These are phyloP conservation scores for Callipepla squamata DNA, from an alignment of 2,113 vertebrate genomes.

Conservation along the genomic window DNA sequence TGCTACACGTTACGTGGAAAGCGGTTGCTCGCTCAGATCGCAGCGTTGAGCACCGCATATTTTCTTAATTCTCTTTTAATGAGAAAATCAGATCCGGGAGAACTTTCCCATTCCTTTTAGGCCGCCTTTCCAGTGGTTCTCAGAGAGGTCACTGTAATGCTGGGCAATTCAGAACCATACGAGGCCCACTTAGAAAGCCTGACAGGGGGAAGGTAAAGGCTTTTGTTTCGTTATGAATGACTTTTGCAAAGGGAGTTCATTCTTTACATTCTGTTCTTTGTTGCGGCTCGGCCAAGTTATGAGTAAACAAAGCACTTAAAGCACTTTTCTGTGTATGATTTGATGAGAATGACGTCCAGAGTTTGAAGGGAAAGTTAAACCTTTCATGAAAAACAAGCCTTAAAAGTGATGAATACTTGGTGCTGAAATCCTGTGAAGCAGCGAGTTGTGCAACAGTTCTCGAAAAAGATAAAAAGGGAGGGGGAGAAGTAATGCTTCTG, in stretches of 20 bases:
- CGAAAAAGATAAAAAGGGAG: background rate
- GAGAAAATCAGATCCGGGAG: slow-evolving; percentile 13
- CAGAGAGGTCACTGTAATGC: slow-evolving; percentile 19
- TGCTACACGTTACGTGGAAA: slow-evolving; percentile 69
- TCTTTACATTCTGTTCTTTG: slow-evolving; percentile 70
- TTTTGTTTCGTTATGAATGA: slow-evolving; percentile 58
- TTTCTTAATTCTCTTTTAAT: slow-evolving; percentile 56
- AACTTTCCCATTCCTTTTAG: slow-evolving; percentile 24
- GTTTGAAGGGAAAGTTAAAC: slow-evolving; percentile 58
- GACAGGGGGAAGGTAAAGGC: slow-evolving; percentile 59
- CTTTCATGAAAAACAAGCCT: slow-evolving; percentile 28
- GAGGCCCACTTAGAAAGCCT: slow-evolving; percentile 32
- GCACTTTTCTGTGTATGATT: slow-evolving; percentile 55
- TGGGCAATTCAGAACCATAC: slow-evolving; percentile 39
- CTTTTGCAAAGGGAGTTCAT: slow-evolving; percentile 54
- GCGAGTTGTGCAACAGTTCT: slow-evolving; percentile 46
- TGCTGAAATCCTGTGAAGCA: background rate
- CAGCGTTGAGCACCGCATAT: background rate
- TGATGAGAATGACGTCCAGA: slow-evolving; percentile 45
- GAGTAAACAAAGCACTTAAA: slow-evolving; percentile 60
- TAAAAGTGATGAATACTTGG: background rate
- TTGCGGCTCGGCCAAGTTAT: slow-evolving; percentile 49
- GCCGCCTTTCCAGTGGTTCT: slow-evolving; percentile 6
- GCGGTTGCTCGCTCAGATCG: slow-evolving; percentile 35
- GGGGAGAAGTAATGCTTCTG: background rate